Conservation (phyloP, 2,888 invertebrate genomes). For the Drosophila suboccidentalis region DNA sequence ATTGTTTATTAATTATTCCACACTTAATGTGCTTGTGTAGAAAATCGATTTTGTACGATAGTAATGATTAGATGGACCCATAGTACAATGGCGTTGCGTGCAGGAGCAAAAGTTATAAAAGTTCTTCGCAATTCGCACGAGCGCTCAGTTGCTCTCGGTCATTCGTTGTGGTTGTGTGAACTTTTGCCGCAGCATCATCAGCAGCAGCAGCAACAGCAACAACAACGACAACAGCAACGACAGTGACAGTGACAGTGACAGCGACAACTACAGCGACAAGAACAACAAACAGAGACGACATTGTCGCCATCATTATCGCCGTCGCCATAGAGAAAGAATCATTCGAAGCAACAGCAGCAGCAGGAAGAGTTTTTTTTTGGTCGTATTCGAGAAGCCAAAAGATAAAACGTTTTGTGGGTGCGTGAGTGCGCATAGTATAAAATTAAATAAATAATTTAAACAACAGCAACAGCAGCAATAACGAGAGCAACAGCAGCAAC, state of each 20-base stretch:
- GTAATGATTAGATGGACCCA: conserved; percentile 34
- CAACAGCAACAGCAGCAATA: conserved; percentile 37
- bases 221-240: conserved; percentile 33
- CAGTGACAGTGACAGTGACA: conserved; percentile 21
- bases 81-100: conserved; percentile 55
- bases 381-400: conserved; percentile 51
- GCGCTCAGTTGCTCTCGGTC: conserved; percentile 85
- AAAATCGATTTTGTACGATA: conserved; percentile 1
- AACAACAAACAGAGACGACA: conserved; percentile 50
- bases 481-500: conserved; percentile 14
- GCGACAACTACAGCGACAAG: conserved; percentile 29
- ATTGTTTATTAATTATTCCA: no score
- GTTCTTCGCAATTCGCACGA: conserved; percentile 82
- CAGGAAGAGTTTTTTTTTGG: conserved; percentile 55
- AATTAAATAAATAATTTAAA: conserved; percentile 73
- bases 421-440: conserved; percentile 79
- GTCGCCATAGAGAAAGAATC: conserved; percentile 50
- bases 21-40: no score
- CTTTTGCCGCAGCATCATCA: conserved; percentile 62
- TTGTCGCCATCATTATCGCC: conserved; percentile 53
- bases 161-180: conserved; percentile 81
- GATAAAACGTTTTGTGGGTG: conserved; percentile 66
- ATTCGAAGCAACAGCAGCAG: conserved; percentile 31
- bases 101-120: conserved; percentile 81
- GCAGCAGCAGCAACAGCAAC: conserved; percentile 51